phyloP scores from a whole-genome alignment of 2,113 vertebrate genomes.

The Chrysochloris asiatica region DNA sequence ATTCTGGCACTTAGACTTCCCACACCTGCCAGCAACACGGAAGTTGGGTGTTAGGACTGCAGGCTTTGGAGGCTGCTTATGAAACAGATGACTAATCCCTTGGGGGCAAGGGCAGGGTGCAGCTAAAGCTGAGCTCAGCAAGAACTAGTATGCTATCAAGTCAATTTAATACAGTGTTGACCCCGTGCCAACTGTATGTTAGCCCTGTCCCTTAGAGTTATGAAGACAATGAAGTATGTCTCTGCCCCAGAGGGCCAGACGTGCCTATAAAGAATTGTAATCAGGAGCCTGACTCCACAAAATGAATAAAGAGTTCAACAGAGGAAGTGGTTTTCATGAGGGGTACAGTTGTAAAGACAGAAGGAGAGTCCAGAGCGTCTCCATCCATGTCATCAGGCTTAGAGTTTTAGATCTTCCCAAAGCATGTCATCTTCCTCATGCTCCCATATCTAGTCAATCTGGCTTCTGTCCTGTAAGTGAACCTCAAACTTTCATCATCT shows the following conservation, averaged over 20 bases:
- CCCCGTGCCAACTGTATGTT: neutral
- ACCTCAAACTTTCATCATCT: neutral
- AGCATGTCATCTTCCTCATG: neutral
- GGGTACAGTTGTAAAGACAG: neutral
- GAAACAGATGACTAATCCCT: constrained; percentile 68
- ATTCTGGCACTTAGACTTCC: constrained; percentile 70
- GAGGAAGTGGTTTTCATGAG: neutral
- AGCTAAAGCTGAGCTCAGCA: constrained; percentile 37
- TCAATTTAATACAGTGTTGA: neutral
- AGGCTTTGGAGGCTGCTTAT: constrained; percentile 66
- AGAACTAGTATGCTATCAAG: neutral
- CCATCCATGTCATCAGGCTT: neutral
- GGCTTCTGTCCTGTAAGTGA: neutral
- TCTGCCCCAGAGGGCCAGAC: neutral
- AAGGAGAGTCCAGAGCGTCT: neutral
- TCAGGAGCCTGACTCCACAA: neutral
- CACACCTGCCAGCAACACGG: constrained; percentile 81
- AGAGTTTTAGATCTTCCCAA: neutral
- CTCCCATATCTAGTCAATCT: neutral
- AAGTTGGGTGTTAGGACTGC: constrained; percentile 75
- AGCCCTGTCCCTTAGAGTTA: neutral
- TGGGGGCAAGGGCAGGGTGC: constrained; percentile 10
- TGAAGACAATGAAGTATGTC: neutral
- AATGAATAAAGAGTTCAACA: neutral
- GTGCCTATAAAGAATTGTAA: neutral